Conservation (phyloP, 2,113 vertebrate genomes). For the Entomyzon cyanotis region DNA sequence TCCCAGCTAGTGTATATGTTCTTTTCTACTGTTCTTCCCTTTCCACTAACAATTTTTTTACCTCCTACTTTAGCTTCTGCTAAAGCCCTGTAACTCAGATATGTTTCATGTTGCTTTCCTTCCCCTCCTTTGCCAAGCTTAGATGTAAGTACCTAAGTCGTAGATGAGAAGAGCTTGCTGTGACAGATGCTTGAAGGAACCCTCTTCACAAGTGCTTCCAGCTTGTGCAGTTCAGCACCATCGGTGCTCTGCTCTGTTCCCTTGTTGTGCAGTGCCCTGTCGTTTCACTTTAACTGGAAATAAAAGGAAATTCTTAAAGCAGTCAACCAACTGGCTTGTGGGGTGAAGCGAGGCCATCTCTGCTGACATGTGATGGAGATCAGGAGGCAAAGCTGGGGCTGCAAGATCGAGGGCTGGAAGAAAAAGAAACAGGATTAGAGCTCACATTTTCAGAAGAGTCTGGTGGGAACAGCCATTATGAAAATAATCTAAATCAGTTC, state of each 20-base stretch:
- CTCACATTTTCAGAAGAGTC: neutral
- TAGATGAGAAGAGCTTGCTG: neutral
- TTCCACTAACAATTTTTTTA: neutral
- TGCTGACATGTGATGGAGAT: neutral
- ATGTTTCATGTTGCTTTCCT: neutral
- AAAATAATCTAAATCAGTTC: neutral
- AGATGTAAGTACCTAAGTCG: neutral
- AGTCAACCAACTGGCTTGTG: rapidly evolving
- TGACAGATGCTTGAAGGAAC: neutral
- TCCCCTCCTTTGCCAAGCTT: neutral
- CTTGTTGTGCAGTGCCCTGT: neutral
- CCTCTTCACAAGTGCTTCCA: neutral
- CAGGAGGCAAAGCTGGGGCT: neutral
- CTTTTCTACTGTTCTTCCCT: neutral
- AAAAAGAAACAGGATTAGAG: neutral
- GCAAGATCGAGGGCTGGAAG: neutral
- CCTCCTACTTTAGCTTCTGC: neutral
- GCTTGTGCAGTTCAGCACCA: neutral
- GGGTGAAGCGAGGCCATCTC: neutral
- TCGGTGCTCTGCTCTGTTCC: neutral
- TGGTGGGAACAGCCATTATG: neutral
- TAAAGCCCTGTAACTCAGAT: neutral
- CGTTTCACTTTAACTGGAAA: neutral
- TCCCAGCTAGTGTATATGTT: neutral
- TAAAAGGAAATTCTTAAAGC: neutral